Conservation (phyloP, 2,797 vertebrate species). For the Picus viridis region DNA sequence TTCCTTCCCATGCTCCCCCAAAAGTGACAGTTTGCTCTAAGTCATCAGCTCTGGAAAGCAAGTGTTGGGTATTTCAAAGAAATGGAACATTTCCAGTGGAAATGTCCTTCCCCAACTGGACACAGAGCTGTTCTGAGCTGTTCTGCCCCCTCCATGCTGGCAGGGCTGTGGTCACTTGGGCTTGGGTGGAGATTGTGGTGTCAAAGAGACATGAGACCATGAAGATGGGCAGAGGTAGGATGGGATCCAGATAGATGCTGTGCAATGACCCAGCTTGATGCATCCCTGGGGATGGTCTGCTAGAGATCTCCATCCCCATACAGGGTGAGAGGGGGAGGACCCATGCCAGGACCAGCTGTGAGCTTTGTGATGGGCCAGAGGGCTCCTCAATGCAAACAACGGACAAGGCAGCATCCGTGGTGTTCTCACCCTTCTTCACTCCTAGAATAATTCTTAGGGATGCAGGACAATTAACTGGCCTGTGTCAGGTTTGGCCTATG, state of each 20-base stretch:
- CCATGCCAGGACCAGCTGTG: neutral
- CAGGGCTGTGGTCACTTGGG: neutral
- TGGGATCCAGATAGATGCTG: fast-evolving
- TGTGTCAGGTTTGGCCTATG: neutral
- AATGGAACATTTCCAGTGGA: neutral
- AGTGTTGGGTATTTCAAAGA: neutral
- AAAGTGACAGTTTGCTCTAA: neutral
- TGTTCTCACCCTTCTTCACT: neutral
- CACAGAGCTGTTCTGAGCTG: neutral
- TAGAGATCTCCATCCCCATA: neutral
- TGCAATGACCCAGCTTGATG: neutral
- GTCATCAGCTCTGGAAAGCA: neutral
- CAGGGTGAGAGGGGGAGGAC: neutral
- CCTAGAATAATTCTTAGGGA: neutral
- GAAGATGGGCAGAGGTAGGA: neutral
- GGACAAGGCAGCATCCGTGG: neutral
- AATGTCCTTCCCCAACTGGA: neutral
- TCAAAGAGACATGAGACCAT: neutral
- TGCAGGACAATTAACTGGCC: neutral
- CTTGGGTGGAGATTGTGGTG: neutral
- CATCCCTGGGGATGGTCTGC: neutral
- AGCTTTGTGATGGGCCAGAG: neutral
- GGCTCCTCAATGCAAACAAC: neutral
- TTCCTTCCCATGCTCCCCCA: neutral
- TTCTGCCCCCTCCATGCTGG: neutral